Evolutionary conservation across 2,797 vertebrate genomes (phyloP), one percentile per base, ranked within the genome.

Genomic region (Sebastes taczanowskii): DNA sequence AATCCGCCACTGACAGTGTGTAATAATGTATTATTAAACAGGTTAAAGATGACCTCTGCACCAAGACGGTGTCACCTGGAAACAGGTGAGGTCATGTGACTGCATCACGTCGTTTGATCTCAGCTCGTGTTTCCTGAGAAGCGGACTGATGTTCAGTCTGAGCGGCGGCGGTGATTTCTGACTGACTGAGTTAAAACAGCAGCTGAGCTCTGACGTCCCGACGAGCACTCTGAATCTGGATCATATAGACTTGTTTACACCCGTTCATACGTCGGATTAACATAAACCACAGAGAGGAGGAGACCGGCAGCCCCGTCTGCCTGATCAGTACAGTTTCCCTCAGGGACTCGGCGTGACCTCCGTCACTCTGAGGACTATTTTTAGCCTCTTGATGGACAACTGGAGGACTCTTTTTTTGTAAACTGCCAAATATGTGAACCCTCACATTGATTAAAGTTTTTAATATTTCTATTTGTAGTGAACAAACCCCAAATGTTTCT

Each of bases 131-230:
- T 38, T 68, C 27, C 27, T 30, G 25, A 14, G 58, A 35, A 7
- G 34, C 49, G 20, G 46, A 23, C 74, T 49, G 69, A 73, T 7
- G 69, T 56, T 69, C 34, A 27, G 35, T 49, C 25, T 67, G 69
- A 49, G 23, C 23, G 29, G 29, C 27, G 34, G 74, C 35, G 5
- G 10, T 3, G 18, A 16, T 68, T 55, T 80, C 71, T 58, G 65
- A 74, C 55, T 14, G 23, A 46, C 55, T 52, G 77, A 60, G 27
- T 70, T 16, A 52, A 59, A 35, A 38, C 80, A 62, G 70, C 74
- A 78, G 58, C 80, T 83, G 81, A 60, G 70, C 62, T 70, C 73
- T 52, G 64, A 74, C 1, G 25, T 49, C 74, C 9, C 20, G 32
- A 29, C 27, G 30, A 30, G 18, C 70, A 23, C 32, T 68, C 42